These are phyloP conservation scores for Miniopterus natalensis DNA, from an alignment of 2,113 vertebrate species.

Conservation along the genomic window DNA sequence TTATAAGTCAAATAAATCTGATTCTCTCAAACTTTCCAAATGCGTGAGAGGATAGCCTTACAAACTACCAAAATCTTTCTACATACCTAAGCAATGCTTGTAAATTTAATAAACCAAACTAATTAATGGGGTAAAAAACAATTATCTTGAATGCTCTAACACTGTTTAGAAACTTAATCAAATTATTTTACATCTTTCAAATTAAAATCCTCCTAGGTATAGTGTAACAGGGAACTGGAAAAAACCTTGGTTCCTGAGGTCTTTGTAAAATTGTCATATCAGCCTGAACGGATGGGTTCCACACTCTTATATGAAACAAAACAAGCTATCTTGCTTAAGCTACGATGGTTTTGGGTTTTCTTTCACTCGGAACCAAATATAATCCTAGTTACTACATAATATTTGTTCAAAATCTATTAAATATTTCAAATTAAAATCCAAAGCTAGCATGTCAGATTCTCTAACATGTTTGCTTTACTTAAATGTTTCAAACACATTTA, in stretches of 20 bases:
- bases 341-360: background rate
- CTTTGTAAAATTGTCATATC: background rate
- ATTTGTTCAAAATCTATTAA: constrained; percentile 17
- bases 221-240: background rate
- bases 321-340: background rate
- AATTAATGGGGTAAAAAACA: constrained; percentile 36
- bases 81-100: background rate
- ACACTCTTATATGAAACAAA: background rate
- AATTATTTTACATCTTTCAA: constrained; percentile 47
- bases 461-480: background rate
- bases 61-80: constrained; percentile 24
- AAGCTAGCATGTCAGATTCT: background rate
- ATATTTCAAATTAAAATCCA: constrained; percentile 51
- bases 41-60: background rate
- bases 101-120: constrained; percentile 31
- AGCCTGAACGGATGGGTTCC: background rate
- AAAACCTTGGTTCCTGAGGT: background rate
- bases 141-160: constrained; percentile 26
- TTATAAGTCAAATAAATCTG: constrained; percentile 26
- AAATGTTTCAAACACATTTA: constrained; percentile 32
- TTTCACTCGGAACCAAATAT: background rate
- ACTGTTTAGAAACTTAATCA: background rate
- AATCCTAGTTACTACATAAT: background rate
- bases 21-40: background rate
- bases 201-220: constrained; percentile 24